phyloP scores from a whole-genome alignment of 2,113 vertebrate genomes.

The Brachypodius melanocephalos region DNA sequence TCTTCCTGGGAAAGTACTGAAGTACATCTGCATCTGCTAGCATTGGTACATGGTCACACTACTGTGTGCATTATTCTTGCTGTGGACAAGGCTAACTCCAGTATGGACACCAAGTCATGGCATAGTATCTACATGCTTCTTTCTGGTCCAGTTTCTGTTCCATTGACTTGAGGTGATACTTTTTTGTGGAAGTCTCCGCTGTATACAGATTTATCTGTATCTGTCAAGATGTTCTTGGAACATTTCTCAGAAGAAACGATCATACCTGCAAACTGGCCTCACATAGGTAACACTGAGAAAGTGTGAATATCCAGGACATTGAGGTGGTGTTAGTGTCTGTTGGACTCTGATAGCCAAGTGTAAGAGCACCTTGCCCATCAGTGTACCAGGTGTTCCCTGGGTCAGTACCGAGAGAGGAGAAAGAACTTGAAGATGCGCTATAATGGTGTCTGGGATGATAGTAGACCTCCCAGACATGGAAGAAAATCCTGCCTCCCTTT shows the following conservation, averaged over 20 bases:
- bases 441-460: conserved; percentile 48
- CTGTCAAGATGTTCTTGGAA: conserved; percentile 52
- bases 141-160: conserved; percentile 42
- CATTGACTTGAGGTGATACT: conserved; percentile 30
- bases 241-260: conserved; percentile 50
- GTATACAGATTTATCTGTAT: conserved; percentile 22
- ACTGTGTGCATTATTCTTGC: conserved; percentile 54
- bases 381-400: conserved; percentile 47
- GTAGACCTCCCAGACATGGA: conserved; percentile 45
- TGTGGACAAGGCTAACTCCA: conserved; percentile 50
- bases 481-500: conserved; percentile 64
- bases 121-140: conserved; percentile 30
- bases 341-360: conserved; percentile 56
- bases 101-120: conserved; percentile 39
- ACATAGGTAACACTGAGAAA: conserved; percentile 34
- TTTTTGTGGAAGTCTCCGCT: conserved; percentile 32
- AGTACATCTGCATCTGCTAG: conserved; percentile 52
- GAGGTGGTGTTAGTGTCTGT: conserved; percentile 53
- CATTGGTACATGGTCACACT: conserved; percentile 46
- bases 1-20: conserved; percentile 51
- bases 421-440: conserved; percentile 49
- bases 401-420: conserved; percentile 59
- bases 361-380: conserved; percentile 45
- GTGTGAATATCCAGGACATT: conserved; percentile 38
- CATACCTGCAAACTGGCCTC: conserved; percentile 40